Percentiles rank a stretch among this genome's conserved stretches.
Evolutionary conservation across 2,797 vertebrate genomes (phyloP).

Genomic region (Enteromius unitaeniatus): DNA sequence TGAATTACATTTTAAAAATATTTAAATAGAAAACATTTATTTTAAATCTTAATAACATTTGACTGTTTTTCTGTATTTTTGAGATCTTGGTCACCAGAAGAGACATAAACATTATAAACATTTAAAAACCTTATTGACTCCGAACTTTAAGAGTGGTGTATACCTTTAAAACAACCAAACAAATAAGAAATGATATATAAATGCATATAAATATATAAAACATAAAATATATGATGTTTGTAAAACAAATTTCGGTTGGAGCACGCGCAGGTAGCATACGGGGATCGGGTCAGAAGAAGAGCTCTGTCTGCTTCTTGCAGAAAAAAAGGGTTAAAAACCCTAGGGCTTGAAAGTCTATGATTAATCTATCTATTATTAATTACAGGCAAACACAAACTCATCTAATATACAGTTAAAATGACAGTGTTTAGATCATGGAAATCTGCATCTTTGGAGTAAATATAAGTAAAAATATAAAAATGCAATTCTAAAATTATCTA

Average conservation of each 20-base stretch:
- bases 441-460: neutral
- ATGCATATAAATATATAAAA: neutral
- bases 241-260: too few species aligned
- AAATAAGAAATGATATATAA: neutral
- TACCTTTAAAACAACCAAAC: too few species aligned
- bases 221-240: neutral
- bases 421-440: too few species aligned
- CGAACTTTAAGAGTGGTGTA: neutral
- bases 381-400: too few species aligned
- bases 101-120: neutral
- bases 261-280: too few species aligned
- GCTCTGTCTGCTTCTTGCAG: too few species aligned
- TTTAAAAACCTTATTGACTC: neutral
- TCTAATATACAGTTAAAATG: neutral
- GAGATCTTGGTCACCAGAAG: neutral
- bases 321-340: too few species aligned
- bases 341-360: too few species aligned
- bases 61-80: neutral
- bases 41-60: neutral
- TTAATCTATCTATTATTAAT: too few species aligned
- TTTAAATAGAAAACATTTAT: neutral
- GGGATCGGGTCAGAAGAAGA: too few species aligned
- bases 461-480: neutral
- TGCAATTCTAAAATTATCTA: neutral
- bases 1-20: neutral